Evolutionary conservation across 2,888 invertebrate genomes (phyloP), one percentile per base, ranked within the genome.

Genomic region (Drosophila tanythrix): DNA sequence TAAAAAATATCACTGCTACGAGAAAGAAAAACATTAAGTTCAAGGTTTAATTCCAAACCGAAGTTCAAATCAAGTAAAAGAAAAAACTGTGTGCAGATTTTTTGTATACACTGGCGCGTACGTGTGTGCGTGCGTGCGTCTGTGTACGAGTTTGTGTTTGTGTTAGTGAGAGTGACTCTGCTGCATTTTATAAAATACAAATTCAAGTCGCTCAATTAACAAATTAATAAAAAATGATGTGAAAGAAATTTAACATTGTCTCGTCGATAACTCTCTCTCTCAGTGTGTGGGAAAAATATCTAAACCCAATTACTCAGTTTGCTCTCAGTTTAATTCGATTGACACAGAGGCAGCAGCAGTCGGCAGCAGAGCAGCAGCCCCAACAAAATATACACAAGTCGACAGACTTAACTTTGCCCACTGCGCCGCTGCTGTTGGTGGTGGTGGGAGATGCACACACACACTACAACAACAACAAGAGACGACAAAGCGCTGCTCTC

Each of bases 231-330:
- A 71, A 67, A 64, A 79, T 63, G 70, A 77, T 73, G 71, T 79
- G 70, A 74, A 75, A 56, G 38, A 78, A 60, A 81, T 72, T 59
- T 55, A 79, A 80, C 86, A 76, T 83, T 89, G 81, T 82, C 81
- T 82, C 46, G 46, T 46, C 46, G 46, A 46, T 46, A 46, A 46
- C 25, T 25, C 46, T 46, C 43, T 40, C 25, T 25, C 25, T 46
- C 80, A 76, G 79, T 85, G 89, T 88, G 87, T 85, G 77, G 61
- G 80, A 90, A 91, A 91, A 90, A 83, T 90, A 89, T 91, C 90
- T 90, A 91, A 91, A 89, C 90, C 90, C 85, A 91, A 88, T 91
- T 91, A 82, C 84, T 89, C 86, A 86, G 81, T 81, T 84, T 83
- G 81, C 89, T 88, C 83, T 89, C 89, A 85, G 81, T 88, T 83